A percentile compares a stretch with the other conserved stretches of the same genome.
Conservation (phyloP, 2,113 vertebrate species). For the Macroglossus sobrinus region DNA sequence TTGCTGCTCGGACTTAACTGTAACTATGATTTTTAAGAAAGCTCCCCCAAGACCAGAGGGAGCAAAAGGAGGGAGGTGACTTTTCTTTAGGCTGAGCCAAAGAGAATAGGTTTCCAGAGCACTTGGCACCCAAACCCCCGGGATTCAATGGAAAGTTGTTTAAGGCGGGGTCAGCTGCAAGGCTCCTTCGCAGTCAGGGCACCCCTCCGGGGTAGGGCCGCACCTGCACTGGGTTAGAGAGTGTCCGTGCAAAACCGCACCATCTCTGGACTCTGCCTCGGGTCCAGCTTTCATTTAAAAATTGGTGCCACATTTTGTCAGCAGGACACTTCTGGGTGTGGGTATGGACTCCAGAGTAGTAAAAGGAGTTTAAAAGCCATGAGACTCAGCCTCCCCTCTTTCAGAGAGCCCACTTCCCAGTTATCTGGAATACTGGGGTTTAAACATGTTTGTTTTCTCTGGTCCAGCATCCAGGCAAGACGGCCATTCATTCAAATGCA, state of each 20-base stretch:
- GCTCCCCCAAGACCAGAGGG: neutral
- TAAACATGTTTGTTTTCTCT: neutral
- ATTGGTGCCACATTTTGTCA: neutral
- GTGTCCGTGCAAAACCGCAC: neutral
- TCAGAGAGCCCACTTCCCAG: neutral
- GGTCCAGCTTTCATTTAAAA: neutral
- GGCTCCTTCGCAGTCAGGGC: neutral
- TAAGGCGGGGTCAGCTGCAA: conserved; percentile 63
- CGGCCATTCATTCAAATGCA: neutral
- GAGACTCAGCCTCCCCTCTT: neutral
- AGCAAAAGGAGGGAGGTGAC: neutral
- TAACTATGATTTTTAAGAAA: conserved; percentile 4
- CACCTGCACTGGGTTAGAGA: neutral
- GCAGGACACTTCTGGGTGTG: neutral
- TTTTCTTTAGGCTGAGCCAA: conserved; percentile 9
- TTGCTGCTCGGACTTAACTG: neutral
- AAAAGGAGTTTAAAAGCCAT: conserved; percentile 22
- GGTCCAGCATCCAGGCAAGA: conserved; percentile 9
- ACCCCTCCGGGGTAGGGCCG: neutral
- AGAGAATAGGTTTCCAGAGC: conserved; percentile 50
- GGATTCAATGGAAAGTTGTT: conserved; percentile 9
- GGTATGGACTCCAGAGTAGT: neutral
- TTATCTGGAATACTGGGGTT: neutral
- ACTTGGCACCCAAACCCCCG: conserved; percentile 23
- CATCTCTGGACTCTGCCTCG: neutral